Conservation (phyloP, 2,797 vertebrate species). For the Sphenopsis melanotis region DNA sequence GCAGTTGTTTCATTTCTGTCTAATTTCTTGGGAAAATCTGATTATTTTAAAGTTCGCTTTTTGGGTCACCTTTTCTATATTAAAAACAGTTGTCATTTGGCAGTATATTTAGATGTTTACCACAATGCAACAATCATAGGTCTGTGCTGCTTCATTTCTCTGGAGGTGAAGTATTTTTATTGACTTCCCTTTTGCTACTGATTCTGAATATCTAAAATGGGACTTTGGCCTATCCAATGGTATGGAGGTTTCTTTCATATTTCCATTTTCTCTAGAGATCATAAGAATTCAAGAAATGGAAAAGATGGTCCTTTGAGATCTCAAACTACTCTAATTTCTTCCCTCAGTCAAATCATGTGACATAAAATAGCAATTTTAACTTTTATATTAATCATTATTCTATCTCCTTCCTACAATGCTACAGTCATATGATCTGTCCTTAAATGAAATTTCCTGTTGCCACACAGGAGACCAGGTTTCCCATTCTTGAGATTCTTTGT, state of each 20-base stretch:
- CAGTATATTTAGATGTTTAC: not conserved
- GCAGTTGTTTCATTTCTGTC: not conserved
- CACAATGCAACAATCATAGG: not conserved
- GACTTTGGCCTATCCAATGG: not conserved
- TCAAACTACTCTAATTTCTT: not conserved
- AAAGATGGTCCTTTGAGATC: not conserved
- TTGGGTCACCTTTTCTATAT: not conserved
- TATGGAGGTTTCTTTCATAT: not conserved
- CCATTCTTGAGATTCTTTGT: conserved; percentile 3
- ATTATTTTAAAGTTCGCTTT: not conserved
- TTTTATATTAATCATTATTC: not conserved
- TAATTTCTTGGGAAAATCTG: not conserved
- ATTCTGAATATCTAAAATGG: not conserved
- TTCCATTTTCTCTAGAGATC: not conserved
- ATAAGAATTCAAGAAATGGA: not conserved
- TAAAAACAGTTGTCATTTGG: not conserved
- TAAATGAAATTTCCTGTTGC: not conserved
- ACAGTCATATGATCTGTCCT: not conserved
- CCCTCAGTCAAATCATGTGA: not conserved
- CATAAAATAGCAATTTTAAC: not conserved
- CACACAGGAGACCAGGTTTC: not conserved
- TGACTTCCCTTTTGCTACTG: not conserved
- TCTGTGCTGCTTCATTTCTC: not conserved
- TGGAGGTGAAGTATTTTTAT: not conserved
- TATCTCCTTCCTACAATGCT: not conserved